phyloP scores from a whole-genome alignment of 2,113 vertebrate genomes.

The Acinonyx jubatus region DNA sequence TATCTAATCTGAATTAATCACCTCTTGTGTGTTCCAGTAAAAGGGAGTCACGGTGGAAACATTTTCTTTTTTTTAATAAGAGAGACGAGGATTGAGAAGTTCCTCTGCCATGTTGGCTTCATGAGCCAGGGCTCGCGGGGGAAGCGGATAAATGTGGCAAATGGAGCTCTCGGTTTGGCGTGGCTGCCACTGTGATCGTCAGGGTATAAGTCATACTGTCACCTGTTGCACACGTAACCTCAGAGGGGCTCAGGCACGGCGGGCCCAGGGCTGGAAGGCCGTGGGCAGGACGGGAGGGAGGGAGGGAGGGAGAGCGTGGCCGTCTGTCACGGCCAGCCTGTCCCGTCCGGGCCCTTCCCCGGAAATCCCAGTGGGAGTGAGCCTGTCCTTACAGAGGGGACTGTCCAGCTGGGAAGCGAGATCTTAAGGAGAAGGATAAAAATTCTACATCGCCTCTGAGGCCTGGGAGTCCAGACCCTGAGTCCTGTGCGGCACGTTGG shows the following conservation, averaged over 20 bases:
- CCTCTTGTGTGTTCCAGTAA: background rate
- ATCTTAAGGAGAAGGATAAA: background rate
- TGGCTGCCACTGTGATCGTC: background rate
- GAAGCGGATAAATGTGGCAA: background rate
- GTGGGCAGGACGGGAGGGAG: too few relatives aligned
- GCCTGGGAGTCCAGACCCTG: background rate
- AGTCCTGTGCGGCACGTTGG: background rate
- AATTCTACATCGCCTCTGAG: background rate
- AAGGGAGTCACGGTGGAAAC: background rate
- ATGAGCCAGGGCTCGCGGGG: rapidly evolving
- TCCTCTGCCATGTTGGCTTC: background rate
- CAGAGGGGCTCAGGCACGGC: too few relatives aligned
- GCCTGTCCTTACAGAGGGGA: too few relatives aligned
- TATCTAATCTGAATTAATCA: too few relatives aligned
- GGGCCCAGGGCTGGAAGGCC: too few relatives aligned
- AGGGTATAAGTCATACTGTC: rapidly evolving
- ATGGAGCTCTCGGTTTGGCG: too few relatives aligned
- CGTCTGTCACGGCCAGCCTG: rapidly evolving
- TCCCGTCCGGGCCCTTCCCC: background rate
- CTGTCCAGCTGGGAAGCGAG: background rate
- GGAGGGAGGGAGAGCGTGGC: too few relatives aligned
- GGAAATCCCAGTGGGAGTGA: rapidly evolving
- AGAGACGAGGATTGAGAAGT: too few relatives aligned
- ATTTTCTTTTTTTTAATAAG: rapidly evolving
- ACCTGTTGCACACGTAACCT: background rate